Percentiles rank a stretch among this genome's conserved stretches.
phyloP scores from a whole-genome alignment of 2,113 vertebrate species.

The Malurus melanocephalus region DNA sequence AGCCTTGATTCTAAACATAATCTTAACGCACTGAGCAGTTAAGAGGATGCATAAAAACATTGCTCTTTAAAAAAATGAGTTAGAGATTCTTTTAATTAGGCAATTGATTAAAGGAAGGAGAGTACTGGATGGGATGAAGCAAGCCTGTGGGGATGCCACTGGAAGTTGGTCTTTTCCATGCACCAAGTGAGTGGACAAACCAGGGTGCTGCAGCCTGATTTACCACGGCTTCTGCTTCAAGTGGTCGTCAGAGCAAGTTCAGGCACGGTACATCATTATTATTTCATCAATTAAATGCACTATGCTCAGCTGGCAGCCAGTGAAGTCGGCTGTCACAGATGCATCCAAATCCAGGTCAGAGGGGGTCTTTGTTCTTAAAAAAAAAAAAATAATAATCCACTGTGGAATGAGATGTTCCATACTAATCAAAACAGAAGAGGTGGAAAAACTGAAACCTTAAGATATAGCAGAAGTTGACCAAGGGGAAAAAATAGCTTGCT shows the following conservation, averaged over 20 bases:
- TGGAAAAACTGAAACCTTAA: not conserved
- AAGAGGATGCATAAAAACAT: not conserved
- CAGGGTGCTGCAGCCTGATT: conserved; percentile 28
- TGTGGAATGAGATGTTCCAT: conserved; percentile 11
- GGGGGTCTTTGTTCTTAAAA: conserved; percentile 50
- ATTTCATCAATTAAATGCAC: conserved; percentile 71
- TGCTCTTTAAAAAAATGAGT: not conserved
- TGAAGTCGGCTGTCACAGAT: conserved; percentile 60
- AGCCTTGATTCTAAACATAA: not conserved
- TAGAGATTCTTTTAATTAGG: not conserved
- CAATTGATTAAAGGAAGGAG: not conserved
- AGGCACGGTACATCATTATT: conserved; percentile 66
- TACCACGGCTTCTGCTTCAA: conserved; percentile 52
- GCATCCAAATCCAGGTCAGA: conserved; percentile 67
- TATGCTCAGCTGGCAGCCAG: conserved; percentile 65
- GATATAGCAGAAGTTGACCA: conserved; percentile 11
- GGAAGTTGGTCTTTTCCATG: not conserved
- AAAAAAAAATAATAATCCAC: not conserved
- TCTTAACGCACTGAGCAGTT: not conserved
- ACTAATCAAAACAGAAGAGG: conserved; percentile 45
- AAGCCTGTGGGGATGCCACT: not conserved
- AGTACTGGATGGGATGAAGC: not conserved
- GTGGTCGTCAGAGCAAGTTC: conserved; percentile 57
- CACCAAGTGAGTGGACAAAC: not conserved
- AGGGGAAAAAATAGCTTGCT: not conserved